Evolutionary conservation across 2,113 vertebrate genomes (phyloP), one percentile per base, ranked within the genome.

Genomic region (Addax nasomaculatus): DNA sequence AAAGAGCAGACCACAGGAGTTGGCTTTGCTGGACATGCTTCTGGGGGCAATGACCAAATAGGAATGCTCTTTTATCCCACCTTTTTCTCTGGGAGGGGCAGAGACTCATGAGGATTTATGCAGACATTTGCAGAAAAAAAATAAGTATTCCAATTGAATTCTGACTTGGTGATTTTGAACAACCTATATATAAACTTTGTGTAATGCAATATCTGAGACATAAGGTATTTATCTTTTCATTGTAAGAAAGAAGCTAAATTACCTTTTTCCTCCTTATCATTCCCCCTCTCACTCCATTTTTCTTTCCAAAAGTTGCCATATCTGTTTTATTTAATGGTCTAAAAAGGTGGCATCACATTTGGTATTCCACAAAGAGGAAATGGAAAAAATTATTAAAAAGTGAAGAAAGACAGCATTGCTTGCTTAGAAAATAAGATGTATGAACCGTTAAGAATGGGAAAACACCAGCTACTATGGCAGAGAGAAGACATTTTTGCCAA

Each of bases 401-500:
- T 92, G 29, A 94, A 97, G 91, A 83, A 83, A 96, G 89, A 25
- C 78, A 49, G 47, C 86, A 87, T n/a, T 89, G 15, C 55, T 91
- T 85, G 92, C 57, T 96, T 93, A 89, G 87, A 93, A 97, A 97
- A 95, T 62, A 62, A 96, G 55, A 94, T 15, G 10, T 27, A 85
- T 12, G 73, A 90, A 93, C 70, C 17, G 73, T 95, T 87, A 93
- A 97, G 93, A 96, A 93, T 95, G 87, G 97, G 97, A 94, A 96
- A 96, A 81, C 36, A 95, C 87, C 78, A 93, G 96, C 95, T 85
- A 96, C 85, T 85, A 73, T 88, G 88, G 86, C 76, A 86, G 96
- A 76, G 84, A 96, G 90, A 96, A 96, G 81, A 87, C 91, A 97
- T 96, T 96, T 85, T 97, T 95, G 96, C 93, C 95, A 95, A 95